Percentiles rank a stretch among this genome's conserved stretches.
Evolutionary conservation across 2,888 invertebrate species (phyloP).

Genomic region (Erebia ligea): DNA sequence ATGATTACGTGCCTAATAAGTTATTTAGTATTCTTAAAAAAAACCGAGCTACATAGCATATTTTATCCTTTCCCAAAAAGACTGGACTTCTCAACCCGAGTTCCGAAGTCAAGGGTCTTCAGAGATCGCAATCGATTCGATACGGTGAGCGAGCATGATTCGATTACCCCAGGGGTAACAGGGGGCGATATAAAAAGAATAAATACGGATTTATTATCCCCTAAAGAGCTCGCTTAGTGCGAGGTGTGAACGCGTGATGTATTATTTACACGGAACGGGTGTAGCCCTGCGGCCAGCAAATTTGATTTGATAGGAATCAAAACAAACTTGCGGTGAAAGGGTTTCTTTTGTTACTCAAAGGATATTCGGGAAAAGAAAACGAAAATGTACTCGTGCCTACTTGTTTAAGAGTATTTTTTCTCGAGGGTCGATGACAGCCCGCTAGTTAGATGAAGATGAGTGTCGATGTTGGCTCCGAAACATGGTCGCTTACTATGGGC

Average conservation of each 20-base stretch:
- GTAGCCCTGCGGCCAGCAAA: constrained; percentile 67
- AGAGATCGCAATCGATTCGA: constrained; percentile 65
- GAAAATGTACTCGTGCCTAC: background rate
- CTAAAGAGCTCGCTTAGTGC: constrained; percentile 75
- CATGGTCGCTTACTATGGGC: too few relatives aligned
- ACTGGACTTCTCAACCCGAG: constrained; percentile 28
- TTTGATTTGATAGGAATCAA: constrained; percentile 74
- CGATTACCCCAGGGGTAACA: constrained; percentile 68
- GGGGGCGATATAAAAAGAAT: constrained; percentile 76
- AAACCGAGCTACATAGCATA: background rate
- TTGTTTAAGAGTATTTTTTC: too few relatives aligned
- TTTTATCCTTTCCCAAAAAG: background rate
- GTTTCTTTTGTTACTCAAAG: constrained; percentile 41
- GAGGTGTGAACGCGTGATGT: constrained; percentile 78
- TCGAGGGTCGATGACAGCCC: too few relatives aligned
- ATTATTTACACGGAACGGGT: constrained; percentile 65
- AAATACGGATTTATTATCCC: constrained; percentile 83
- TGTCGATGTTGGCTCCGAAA: too few relatives aligned
- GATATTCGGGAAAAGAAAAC: background rate
- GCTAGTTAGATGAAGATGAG: too few relatives aligned
- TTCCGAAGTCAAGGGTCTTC: constrained; percentile 31
- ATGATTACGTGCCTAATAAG: too few relatives aligned
- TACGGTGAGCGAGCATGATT: constrained; percentile 71
- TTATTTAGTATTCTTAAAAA: background rate
- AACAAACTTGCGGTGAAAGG: constrained; percentile 63